Percentiles rank a stretch among this genome's conserved stretches.
Evolutionary conservation across 2,797 vertebrate genomes (phyloP).

Genomic region (Nannoperca australis): DNA sequence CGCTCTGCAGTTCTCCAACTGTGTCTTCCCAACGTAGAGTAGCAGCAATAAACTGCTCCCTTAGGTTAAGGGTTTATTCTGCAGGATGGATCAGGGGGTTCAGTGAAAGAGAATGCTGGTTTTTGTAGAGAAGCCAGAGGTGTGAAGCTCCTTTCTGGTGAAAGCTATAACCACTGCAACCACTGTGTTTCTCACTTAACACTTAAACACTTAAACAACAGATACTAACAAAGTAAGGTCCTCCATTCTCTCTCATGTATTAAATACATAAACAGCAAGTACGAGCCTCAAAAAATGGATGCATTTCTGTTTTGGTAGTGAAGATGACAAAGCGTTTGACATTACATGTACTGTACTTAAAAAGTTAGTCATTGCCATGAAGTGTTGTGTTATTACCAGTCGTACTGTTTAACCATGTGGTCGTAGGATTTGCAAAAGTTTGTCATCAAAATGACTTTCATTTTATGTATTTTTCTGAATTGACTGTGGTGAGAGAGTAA

Average conservation of each 20-base stretch:
- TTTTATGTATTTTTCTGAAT: constrained; percentile 34
- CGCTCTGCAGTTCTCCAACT: constrained; percentile 33
- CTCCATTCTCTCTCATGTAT: constrained; percentile 57
- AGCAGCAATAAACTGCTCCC: constrained; percentile 29
- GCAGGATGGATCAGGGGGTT: constrained; percentile 12
- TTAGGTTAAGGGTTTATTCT: constrained; percentile 11
- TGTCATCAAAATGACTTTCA: constrained; percentile 25
- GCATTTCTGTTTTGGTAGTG: constrained; percentile 50
- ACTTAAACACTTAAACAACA: constrained; percentile 27
- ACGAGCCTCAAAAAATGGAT: constrained; percentile 59
- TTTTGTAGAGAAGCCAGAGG: constrained; percentile 9
- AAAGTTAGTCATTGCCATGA: constrained; percentile 55
- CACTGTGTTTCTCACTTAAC: constrained; percentile 50
- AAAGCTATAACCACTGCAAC: constrained; percentile 71
- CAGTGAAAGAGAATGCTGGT: constrained; percentile 47
- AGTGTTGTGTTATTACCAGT: constrained; percentile 57
- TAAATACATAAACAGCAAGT: constrained; percentile 60
- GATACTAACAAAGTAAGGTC: constrained; percentile 50
- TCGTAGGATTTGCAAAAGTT: constrained; percentile 31
- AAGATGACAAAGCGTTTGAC: constrained; percentile 54
- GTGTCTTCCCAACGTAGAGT: constrained; percentile 49
- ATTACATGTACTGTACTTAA: constrained; percentile 73
- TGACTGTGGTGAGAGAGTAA: constrained; percentile 25
- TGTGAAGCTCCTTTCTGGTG: constrained; percentile 37
- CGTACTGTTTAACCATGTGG: constrained; percentile 35